phyloP scores from a whole-genome alignment of 2,888 invertebrate genomes.

The Scaptomyza tumidula region DNA sequence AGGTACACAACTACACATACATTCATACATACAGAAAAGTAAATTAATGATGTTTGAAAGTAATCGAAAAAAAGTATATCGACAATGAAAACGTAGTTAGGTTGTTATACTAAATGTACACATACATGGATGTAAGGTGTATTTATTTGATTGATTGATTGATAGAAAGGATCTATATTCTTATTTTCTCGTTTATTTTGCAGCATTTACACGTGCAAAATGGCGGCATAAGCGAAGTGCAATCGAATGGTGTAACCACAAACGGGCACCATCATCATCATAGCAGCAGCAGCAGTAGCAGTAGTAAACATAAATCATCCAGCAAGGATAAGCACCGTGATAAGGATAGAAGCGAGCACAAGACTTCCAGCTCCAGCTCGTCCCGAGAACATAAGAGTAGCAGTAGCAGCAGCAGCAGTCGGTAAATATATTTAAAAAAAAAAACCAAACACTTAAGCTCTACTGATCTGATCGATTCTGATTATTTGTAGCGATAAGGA shows the following conservation, averaged over 20 bases:
- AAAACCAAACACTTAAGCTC: no score
- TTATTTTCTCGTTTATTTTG: constrained; percentile 6
- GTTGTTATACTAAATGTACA: not conserved
- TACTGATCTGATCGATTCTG: not conserved
- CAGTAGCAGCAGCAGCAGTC: constrained; percentile 84
- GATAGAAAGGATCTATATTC: not conserved
- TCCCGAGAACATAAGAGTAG: constrained; percentile 85
- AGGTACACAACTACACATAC: not conserved
- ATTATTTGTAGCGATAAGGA: constrained; percentile 76
- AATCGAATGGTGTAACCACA: constrained; percentile 91
- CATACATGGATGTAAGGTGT: not conserved
- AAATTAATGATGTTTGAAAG: not conserved
- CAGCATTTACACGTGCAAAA: constrained; percentile 80
- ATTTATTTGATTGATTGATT: not conserved
- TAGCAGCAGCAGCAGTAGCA: constrained; percentile 85
- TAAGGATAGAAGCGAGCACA: constrained; percentile 85
- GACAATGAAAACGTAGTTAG: not conserved
- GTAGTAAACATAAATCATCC: constrained; percentile 88
- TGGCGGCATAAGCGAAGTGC: constrained; percentile 75
- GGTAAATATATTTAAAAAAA: constrained; percentile 63
- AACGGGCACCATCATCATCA: constrained; percentile 87
- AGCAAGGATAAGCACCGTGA: constrained; percentile 86
- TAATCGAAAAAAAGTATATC: not conserved
- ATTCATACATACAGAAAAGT: not conserved
- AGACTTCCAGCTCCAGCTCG: constrained; percentile 82